Evolutionary conservation across 1,140 invertebrate species (phyloP).

Genomic region (Tetragonula clypearis): DNA sequence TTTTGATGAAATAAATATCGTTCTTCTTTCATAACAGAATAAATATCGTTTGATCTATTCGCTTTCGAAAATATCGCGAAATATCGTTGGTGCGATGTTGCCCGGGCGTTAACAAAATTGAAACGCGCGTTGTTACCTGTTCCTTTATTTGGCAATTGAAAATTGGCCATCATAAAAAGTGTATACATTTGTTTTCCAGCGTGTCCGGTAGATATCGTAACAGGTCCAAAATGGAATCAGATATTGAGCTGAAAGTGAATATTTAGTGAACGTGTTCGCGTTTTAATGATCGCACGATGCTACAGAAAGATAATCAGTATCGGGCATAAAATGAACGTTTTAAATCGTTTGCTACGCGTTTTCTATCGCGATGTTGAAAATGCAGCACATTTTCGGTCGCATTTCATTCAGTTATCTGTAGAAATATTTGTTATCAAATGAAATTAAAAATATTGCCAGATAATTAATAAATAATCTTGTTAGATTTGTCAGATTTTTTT

Average conservation of each 20-base stretch:
- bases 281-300: slow-evolving; percentile 38
- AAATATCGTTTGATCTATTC: neutral
- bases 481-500: no score
- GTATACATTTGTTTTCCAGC: neutral
- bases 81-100: slow-evolving; percentile 2
- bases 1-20: neutral
- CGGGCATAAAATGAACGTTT: slow-evolving; percentile 16
- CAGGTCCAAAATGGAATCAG: slow-evolving; percentile 21
- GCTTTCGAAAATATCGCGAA: neutral
- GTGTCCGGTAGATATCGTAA: neutral
- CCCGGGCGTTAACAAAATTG: slow-evolving; percentile 10
- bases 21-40: neutral
- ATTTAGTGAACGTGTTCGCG: slow-evolving; percentile 21
- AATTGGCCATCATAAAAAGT: neutral
- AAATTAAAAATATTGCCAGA: no score
- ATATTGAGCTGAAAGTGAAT: slow-evolving; percentile 34
- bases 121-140: neutral
- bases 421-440: no score
- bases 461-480: no score
- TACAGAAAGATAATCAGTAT: slow-evolving; percentile 28
- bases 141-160: neutral
- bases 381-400: neutral
- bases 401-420: neutral
- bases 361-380: neutral
- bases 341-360: slow-evolving; percentile 2